Evolutionary conservation across 2,888 invertebrate species (phyloP), one percentile per base, ranked within the genome.

Genomic region (Monoplex corrugatus): DNA sequence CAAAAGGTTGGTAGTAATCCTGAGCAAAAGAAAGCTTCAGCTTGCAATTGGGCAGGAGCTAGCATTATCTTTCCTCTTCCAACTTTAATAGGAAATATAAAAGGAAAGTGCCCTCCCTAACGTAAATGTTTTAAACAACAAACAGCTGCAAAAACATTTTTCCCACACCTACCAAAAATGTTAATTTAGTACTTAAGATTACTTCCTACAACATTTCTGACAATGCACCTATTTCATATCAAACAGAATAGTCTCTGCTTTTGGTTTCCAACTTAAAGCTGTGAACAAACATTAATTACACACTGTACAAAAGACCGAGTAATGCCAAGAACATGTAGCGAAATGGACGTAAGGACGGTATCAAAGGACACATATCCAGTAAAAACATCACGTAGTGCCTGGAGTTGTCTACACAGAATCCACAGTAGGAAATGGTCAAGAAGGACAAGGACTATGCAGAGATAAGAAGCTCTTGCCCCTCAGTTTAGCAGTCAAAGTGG

Each of bases 261-360:
- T 80, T 80, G 78, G 78, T 80, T 80, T 80, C 40, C 13, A 32
- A 32, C 43, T 80, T 80, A 80, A 80, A 80, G 78, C 78, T 80
- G 78, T 32, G 43, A 23, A 80, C 2, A 80, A 43, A 40, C 40
- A 68, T 32, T 23, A 68, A 68, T 23, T 28, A 68, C 23, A 40
- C 28, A 40, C 75, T 35, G 35, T 32, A 43, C 10, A 32, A 80
- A n/a, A n/a, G n/a, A 23, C 78, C 1, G 43, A 28, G 28, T 3
- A 80, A 43, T 43, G 5, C n/a, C n/a, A n/a, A 43, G 13, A 80
- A 23, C 3, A 23, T 32, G 23, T 40, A 38, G 23, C 43, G 6
- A 80, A 80, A 80, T 28, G 43, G 5, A 80, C 6, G 40, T 13
- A 2, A 80, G 78, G 78, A 80, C 78, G 78, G 78, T 43, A 80